A percentile compares a stretch with the other conserved stretches of the same genome.
phyloP scores from a whole-genome alignment of 2,797 vertebrate species.

The Podarcis lilfordi region DNA sequence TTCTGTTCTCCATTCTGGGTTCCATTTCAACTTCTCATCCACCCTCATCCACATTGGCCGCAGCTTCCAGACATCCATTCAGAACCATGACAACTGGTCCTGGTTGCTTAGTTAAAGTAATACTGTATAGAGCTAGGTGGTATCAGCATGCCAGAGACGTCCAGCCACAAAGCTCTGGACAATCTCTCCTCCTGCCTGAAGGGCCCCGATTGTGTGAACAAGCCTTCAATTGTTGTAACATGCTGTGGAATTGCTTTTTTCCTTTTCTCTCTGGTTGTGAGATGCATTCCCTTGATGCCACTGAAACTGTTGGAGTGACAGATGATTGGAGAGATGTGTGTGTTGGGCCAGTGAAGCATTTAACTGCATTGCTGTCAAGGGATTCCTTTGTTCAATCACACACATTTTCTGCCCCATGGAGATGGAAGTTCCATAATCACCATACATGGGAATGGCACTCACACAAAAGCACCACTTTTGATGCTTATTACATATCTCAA shows the following conservation, averaged over 20 bases:
- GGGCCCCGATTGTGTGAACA: too few relatives aligned
- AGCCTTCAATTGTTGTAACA: not conserved
- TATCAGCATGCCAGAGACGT: not conserved
- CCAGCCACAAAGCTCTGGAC: not conserved
- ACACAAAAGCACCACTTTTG: not conserved
- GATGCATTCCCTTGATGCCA: not conserved
- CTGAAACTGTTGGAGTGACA: constrained; percentile 27
- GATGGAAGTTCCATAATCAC: constrained; percentile 28
- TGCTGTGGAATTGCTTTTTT: constrained; percentile 15
- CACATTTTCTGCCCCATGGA: not conserved
- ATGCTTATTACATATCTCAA: constrained; percentile 8
- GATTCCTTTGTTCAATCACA: constrained; percentile 30
- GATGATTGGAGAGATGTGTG: not conserved
- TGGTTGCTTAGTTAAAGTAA: not conserved
- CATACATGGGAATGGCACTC: not conserved
- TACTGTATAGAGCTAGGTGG: not conserved
- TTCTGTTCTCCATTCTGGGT: not conserved
- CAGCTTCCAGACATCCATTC: not conserved
- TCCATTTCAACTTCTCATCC: not conserved
- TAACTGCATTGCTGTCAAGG: constrained; percentile 18
- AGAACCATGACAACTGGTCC: not conserved
- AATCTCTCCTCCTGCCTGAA: not conserved
- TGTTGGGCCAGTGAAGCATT: constrained; percentile 16
- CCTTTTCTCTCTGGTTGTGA: constrained; percentile 9
- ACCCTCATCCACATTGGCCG: not conserved